Base-by-base conservation (phyloP, 2,797 vertebrate genomes). In the Poecile montanus region DNA sequence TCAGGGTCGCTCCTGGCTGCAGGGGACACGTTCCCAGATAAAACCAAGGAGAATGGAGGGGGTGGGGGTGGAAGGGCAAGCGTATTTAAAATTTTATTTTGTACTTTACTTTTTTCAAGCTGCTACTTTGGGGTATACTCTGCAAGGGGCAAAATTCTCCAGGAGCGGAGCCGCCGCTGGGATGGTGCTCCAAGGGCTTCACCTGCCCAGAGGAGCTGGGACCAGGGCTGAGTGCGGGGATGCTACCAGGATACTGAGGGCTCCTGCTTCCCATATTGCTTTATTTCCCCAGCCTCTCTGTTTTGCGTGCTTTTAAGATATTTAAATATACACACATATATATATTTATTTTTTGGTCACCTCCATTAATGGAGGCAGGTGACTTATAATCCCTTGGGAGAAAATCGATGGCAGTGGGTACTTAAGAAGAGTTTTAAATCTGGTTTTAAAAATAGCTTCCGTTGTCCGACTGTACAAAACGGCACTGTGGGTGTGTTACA, bases 301-400 rank as follows among this genome's bases (percentile, higher is more conserved):
- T 3, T 73, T 66, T 36, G 25, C 0, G 2, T 54, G 25, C 10
- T 58, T 83, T 47, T 40, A 45, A 72, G 3, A 34, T 65, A 22
- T 18, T 23, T 29, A 57, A 34, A 17, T 10, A 45, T 7, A 27
- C 27, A 11, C 27, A 11, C 15, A 36, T 5, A 45, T 34, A 50
- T 34, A 42, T 13, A 14, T 12, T 12, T 40, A 3, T 36, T 17
- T 65, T 66, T n/a, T 30, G 0, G 10, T 62, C 53, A 83, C 23
- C 30, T 82, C 18, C 44, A 10, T 38, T 34, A 32, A 34, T 4
- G 30, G 18, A 60, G 26, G 40, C 40, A 74, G 71, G 71, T 84
- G 66, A 85, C 91, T 82, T 68, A 19, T 40, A 53, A 53, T 27
- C 65, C 72, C 45, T 19, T 53, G 85, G 62, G 83, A 94, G 29